A percentile compares a stretch with the other conserved stretches of the same genome.
Conservation (phyloP, 1,140 invertebrate species). For the Drosophila sp. region DNA sequence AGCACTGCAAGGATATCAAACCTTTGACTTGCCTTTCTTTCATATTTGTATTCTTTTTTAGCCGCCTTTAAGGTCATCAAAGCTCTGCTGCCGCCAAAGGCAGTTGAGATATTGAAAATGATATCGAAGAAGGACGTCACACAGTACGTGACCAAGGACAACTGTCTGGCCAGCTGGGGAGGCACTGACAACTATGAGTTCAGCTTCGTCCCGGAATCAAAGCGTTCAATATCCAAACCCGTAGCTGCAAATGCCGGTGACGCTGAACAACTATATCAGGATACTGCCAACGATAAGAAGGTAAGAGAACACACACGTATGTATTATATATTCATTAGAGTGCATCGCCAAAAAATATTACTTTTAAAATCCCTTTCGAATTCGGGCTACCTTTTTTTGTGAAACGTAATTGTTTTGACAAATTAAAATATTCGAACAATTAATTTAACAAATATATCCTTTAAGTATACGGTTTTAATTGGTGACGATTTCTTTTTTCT, state of each 20-base stretch:
- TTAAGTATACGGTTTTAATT: too few species aligned
- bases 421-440: background rate
- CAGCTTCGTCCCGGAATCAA: constrained; percentile 87
- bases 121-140: constrained; percentile 91
- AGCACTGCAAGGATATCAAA: too few species aligned
- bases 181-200: constrained; percentile 92
- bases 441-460: too few species aligned
- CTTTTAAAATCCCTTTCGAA: too few species aligned
- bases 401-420: too few species aligned
- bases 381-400: too few species aligned
- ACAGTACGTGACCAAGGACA: constrained; percentile 90
- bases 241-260: constrained; percentile 53
- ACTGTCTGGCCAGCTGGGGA: constrained; percentile 92
- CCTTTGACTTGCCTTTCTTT: background rate
- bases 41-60: constrained; percentile 84
- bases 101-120: constrained; percentile 95
- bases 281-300: constrained; percentile 58
- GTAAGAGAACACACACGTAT: constrained; percentile 38
- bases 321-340: too few species aligned
- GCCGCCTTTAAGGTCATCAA: constrained; percentile 97
- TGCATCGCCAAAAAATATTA: too few species aligned
- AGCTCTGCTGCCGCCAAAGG: constrained; percentile 93
- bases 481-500: constrained; percentile 20
- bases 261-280: constrained; percentile 52
- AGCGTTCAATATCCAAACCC: constrained; percentile 24